Base-by-base conservation (phyloP, 2,888 invertebrate genomes). In the Anthophora plumipes region DNA sequence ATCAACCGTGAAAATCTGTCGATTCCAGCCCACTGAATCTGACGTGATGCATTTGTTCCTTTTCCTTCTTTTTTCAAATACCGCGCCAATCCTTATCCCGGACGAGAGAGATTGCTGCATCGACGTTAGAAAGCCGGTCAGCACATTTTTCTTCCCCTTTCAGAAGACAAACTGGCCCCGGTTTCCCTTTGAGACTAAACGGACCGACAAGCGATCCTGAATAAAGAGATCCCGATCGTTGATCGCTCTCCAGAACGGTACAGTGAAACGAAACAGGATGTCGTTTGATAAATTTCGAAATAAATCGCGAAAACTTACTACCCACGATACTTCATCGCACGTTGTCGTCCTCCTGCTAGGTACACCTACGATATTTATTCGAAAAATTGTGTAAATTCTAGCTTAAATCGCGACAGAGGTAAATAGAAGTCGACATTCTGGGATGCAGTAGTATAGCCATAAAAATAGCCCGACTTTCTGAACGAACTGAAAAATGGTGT, bases 211-310 rank as follows among this genome's bases (percentile, higher is more conserved):
- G n/a, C 14, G 43, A 39, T 25, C 25, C 12, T 12, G 64, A 55
- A 61, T 55, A 67, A 60, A 77, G 41, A 50, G 41, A 54, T 37
- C 60, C 54, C n/a, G 69, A 69, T 63, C 54, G 61, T 17, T 31
- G 55, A 52, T 57, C 31, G 25, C 0, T 31, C 39, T 17, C 17
- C 43, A 55, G 7, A 22, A 46, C 20, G 14, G 17, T n/a, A 5
- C 22, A 11, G 31, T 43, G 39, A 57, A 17, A 39, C 50, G 73
- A 54, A 67, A 46, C 20, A 37, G 43, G 8, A 43, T 25, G 25
- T 48, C 66, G 59, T 31, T 43, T 59, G 48, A 64, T 31, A 59
- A 66, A 41, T 74, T 50, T 31, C 31, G n/a, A 14, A 50, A 59
- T 43, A 59, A 48, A 31, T 55, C 31, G 41, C 7, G 22, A 9